A percentile compares a stretch with the other conserved stretches of the same genome.
These are phyloP conservation scores for Myodes glareolus DNA, from an alignment of 2,113 vertebrate genomes.

Conservation along the genomic window DNA sequence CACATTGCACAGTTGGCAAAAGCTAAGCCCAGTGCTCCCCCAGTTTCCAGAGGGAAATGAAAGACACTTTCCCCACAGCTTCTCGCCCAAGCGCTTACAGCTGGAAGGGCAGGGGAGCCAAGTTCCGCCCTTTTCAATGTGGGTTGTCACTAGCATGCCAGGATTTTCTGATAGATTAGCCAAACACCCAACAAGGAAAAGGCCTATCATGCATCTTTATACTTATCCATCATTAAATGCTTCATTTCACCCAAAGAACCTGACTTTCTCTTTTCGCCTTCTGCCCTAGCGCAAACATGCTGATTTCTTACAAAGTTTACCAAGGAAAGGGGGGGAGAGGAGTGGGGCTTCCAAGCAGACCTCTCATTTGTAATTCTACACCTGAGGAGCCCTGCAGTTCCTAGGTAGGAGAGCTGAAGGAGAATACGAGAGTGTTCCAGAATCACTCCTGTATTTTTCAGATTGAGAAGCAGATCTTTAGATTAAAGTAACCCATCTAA, in stretches of 20 bases:
- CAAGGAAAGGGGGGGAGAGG: constrained; percentile 51
- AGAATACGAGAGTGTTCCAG: too few species aligned
- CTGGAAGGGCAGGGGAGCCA: constrained; percentile 78
- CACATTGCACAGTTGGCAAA: constrained; percentile 64
- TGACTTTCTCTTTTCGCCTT: constrained; percentile 54
- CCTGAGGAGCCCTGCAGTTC: not conserved
- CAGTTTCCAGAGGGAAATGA: constrained; percentile 68
- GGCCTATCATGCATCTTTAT: constrained; percentile 48
- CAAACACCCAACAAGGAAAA: constrained; percentile 74
- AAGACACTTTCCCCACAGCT: not conserved
- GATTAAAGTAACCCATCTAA: not conserved
- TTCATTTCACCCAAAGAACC: constrained; percentile 70
- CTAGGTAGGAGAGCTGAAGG: not conserved
- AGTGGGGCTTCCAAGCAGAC: constrained; percentile 52
- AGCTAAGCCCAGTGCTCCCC: constrained; percentile 24
- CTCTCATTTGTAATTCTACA: not conserved
- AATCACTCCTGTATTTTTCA: not conserved
- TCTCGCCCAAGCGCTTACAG: constrained; percentile 76
- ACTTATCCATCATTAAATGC: constrained; percentile 64
- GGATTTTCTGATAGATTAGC: constrained; percentile 66
- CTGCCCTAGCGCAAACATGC: constrained; percentile 48
- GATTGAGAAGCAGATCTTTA: not conserved
- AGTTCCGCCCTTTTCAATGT: constrained; percentile 75
- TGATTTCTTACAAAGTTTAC: not conserved
- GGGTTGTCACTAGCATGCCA: constrained; percentile 74